Conservation (phyloP, 30 jellyfish, hydroid and myxozoan species). For the Morbakka virulenta region DNA sequence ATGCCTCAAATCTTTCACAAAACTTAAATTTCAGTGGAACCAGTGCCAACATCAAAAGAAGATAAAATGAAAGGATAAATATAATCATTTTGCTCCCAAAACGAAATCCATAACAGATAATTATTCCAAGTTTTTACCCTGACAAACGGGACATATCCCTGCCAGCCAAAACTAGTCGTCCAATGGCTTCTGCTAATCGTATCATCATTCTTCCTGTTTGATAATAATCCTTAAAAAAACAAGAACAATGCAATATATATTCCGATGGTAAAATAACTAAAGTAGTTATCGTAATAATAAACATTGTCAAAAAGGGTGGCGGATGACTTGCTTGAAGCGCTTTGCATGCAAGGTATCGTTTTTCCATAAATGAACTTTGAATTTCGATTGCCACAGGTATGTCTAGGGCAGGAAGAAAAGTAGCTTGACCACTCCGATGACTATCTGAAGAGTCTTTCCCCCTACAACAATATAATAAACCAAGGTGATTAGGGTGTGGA, state of each 20-base stretch:
- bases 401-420: too few species aligned
- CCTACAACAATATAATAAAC: too few species aligned
- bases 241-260: background rate
- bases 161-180: slow-evolving; percentile 91
- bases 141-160: slow-evolving; percentile 91
- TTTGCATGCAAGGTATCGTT: too few species aligned
- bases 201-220: slow-evolving; percentile 94
- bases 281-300: background rate
- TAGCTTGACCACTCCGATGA: too few species aligned
- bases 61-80: background rate
- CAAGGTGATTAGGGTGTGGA: too few species aligned
- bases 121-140: slow-evolving; percentile 73
- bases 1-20: too few species aligned
- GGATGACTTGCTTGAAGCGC: background rate
- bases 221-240: slow-evolving; percentile 70
- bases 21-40: too few species aligned
- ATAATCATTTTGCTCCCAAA: too few species aligned
- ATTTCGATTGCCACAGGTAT: too few species aligned
- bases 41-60: background rate
- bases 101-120: background rate
- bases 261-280: background rate
- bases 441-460: too few species aligned
- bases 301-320: too few species aligned
- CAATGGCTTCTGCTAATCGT: slow-evolving; percentile 98
- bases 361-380: too few species aligned